phyloP scores from a whole-genome alignment of 2,113 vertebrate genomes.

The Pelecanoides urinatrix region DNA sequence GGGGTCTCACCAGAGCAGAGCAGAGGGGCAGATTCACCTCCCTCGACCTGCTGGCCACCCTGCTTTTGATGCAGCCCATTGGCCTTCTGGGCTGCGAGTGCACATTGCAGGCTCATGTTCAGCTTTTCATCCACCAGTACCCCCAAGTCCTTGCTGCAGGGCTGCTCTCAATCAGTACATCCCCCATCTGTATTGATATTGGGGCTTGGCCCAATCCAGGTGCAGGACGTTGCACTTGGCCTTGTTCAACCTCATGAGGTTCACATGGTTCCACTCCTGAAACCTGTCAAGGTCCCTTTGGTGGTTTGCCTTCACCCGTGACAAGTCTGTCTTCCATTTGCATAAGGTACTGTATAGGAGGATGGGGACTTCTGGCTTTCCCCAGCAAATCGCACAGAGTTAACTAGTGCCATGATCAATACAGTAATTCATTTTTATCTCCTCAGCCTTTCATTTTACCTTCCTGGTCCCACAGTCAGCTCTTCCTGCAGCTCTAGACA shows the following conservation, averaged over 20 bases:
- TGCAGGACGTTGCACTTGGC: background rate
- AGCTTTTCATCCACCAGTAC: background rate
- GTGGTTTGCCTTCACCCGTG: background rate
- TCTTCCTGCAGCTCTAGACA: background rate
- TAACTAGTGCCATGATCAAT: background rate
- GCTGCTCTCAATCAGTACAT: background rate
- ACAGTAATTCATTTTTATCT: background rate
- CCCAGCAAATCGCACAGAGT: background rate
- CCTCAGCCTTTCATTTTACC: background rate
- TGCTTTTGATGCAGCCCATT: background rate
- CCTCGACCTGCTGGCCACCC: fast-evolving
- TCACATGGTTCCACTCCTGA: background rate
- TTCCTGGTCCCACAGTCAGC: background rate
- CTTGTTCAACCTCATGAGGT: background rate
- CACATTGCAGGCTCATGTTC: background rate
- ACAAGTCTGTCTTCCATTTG: background rate
- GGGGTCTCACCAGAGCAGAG: background rate
- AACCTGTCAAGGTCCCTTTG: background rate
- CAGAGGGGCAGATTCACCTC: background rate
- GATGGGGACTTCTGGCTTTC: background rate
- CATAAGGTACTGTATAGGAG: background rate
- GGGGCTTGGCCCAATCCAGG: background rate
- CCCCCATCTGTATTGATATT: background rate
- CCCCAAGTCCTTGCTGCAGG: background rate
- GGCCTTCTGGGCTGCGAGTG: fast-evolving